Base-by-base conservation (phyloP, 2,888 invertebrate genomes). In the Phengaris arion region DNA sequence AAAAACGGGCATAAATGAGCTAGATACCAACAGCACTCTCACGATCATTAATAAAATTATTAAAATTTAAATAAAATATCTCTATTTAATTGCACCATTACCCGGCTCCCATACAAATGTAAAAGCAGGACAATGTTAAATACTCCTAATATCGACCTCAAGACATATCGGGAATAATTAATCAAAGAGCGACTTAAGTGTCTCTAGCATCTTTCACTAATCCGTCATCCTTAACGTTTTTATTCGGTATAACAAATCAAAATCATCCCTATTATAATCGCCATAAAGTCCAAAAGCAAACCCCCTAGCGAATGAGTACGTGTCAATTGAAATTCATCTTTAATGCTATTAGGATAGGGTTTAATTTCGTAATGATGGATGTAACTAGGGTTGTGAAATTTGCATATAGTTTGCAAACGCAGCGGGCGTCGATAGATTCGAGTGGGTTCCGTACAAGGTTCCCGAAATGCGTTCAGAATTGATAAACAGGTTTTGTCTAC, bases 401-500 rank as follows among this genome's bases (percentile, higher is more conserved):
- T 70, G 59, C 70, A 76, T 70, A 74, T 52, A 69, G 70, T 69
- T 59, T 57, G 54, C 57, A 72, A 70, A 52, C 72, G 72, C 72
- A 35, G 52, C 72, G 52, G 72, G 52, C 51, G 72, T 10, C 64
- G 51, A 74, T 68, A 52, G 54, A 74, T 64, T 35, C 10, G 51
- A 22, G 74, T 74, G 52, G 12, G 9, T 69, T 15, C 13, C 51
- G 13, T 46, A 69, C 6, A 46, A 45, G 22, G 51, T 51, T 52
- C 72, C 52, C 15, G 13, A 72, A 81, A 83, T 81, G 82, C 80
- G 81, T 81, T 77, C 75, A 81, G 92, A 93, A 93, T 93, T 80
- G 82, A 80, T 92, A 92, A 93, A 89, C 92, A 87, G 87, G 91
- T 91, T 92, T 90, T 90, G 90, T 89, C 90, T 92, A 89, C 86